Conservation (phyloP, 2,797 vertebrate genomes). For the Crocidura indochinensis region DNA sequence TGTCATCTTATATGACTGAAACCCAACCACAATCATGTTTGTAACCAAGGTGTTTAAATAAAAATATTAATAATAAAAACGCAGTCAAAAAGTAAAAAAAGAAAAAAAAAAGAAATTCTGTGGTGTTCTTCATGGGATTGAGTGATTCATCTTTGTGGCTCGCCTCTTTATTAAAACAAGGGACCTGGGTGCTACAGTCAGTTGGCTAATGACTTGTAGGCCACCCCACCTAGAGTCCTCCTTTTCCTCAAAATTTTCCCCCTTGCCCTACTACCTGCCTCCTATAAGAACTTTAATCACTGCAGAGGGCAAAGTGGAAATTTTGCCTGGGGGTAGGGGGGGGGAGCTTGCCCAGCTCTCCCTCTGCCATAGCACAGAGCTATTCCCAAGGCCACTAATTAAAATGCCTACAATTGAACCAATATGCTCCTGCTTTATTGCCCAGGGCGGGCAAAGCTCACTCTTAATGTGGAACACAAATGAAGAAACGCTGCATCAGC, state of each 20-base stretch:
- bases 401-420: constrained; percentile 32
- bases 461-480: constrained; percentile 15
- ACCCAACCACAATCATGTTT: too few species aligned
- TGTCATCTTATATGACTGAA: too few species aligned
- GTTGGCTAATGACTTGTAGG: constrained; percentile 50
- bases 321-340: constrained; percentile 40
- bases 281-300: constrained; percentile 39
- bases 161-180: constrained; percentile 23
- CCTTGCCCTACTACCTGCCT: background rate
- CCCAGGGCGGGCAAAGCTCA: constrained; percentile 38
- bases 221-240: constrained; percentile 33
- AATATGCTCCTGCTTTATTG: background rate
- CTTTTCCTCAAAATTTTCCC: background rate
- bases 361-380: background rate
- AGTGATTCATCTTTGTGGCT: constrained; percentile 34
- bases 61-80: too few species aligned
- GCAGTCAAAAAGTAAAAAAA: too few species aligned
- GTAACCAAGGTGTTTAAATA: too few species aligned
- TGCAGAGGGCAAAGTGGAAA: background rate
- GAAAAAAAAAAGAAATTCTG: constrained; percentile 72
- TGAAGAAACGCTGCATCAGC: constrained; percentile 54
- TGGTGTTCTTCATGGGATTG: constrained; percentile 33
- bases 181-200: background rate
- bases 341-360: background rate
- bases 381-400: constrained; percentile 64